These are phyloP conservation scores for Tupaia chinensis DNA, from an alignment of 2,113 vertebrate species.

Conservation along the genomic window DNA sequence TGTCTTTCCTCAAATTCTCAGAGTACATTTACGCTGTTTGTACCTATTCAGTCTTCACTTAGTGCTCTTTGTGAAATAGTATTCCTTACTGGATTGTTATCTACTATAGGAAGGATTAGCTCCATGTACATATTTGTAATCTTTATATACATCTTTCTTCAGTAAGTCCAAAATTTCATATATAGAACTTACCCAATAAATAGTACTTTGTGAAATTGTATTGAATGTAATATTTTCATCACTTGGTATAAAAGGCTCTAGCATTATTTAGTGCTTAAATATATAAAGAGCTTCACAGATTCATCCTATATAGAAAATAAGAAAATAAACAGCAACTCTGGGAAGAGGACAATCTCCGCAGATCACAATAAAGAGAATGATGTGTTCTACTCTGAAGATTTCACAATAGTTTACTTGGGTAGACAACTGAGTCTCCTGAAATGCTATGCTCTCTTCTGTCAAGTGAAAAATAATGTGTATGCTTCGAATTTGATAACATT, in stretches of 20 bases:
- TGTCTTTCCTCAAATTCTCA: neutral
- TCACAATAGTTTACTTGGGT: neutral
- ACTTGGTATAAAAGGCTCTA: neutral
- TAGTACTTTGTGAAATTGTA: neutral
- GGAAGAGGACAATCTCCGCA: neutral
- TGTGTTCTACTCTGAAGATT: neutral
- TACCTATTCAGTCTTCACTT: neutral
- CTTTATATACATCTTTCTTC: neutral
- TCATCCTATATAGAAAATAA: neutral
- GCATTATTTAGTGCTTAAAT: neutral
- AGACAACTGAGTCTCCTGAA: neutral
- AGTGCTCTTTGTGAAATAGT: neutral
- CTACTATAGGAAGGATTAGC: neutral
- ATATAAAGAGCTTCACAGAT: neutral
- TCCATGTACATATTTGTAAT: neutral
- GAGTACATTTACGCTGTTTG: neutral
- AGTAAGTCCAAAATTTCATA: neutral
- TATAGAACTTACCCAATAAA: neutral
- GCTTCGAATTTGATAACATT: neutral
- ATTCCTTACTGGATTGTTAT: neutral
- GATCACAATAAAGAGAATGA: neutral
- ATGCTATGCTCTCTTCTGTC: neutral
- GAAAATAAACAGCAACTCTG: neutral
- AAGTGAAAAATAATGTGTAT: neutral
- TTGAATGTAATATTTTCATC: conserved; percentile 1